phyloP scores from a whole-genome alignment of 2,797 vertebrate species.

The Muscicapa striata region DNA sequence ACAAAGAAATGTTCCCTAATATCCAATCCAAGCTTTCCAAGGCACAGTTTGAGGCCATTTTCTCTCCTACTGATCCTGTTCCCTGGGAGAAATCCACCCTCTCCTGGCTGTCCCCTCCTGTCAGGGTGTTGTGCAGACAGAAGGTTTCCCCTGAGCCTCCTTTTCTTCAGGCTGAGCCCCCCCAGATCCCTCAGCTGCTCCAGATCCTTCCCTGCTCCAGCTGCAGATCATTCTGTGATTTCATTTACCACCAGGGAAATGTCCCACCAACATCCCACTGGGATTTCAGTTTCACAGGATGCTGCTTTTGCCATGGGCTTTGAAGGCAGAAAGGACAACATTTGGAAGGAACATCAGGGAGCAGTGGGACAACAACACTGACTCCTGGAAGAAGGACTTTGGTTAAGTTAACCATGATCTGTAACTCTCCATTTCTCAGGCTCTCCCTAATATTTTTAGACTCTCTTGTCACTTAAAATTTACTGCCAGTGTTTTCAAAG shows the following conservation, averaged over 20 bases:
- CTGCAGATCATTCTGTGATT: background rate
- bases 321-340: background rate
- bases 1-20: background rate
- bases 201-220: background rate
- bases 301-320: background rate
- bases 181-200: background rate
- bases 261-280: rapidly evolving
- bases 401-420: rapidly evolving
- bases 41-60: background rate
- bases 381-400: background rate
- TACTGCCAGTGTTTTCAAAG: background rate
- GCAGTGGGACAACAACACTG: rapidly evolving
- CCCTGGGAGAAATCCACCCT: background rate
- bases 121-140: background rate
- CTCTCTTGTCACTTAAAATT: background rate
- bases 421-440: background rate
- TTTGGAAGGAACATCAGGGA: background rate
- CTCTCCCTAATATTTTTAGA: background rate
- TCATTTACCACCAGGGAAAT: background rate
- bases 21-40: rapidly evolving
- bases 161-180: background rate
- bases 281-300: background rate
- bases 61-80: background rate
- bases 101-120: background rate
- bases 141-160: background rate